Percentiles rank a stretch among this genome's conserved stretches.
phyloP scores from a whole-genome alignment of 2,113 vertebrate genomes.

The Nycticorax nycticorax region DNA sequence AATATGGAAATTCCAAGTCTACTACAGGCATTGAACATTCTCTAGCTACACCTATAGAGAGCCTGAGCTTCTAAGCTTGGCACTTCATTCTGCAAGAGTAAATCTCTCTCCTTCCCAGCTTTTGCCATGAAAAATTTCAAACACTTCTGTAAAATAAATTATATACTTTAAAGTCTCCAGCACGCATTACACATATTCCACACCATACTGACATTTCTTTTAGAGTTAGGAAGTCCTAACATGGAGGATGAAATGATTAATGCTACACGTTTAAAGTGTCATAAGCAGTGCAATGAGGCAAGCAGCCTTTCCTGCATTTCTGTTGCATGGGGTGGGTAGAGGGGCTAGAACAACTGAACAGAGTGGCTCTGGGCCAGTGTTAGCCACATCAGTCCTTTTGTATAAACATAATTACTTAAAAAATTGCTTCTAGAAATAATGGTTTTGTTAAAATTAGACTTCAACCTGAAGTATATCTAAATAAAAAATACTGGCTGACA shows the following conservation, averaged over 20 bases:
- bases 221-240: constrained; percentile 20
- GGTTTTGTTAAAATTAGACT: constrained; percentile 2
- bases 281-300: background rate
- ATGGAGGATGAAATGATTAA: background rate
- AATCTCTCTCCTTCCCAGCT: background rate
- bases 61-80: background rate
- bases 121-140: background rate
- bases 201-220: background rate
- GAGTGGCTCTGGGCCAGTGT: background rate
- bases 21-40: background rate
- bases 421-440: background rate
- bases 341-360: background rate
- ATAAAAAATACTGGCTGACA: constrained; percentile 37
- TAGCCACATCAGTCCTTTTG: background rate
- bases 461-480: constrained; percentile 28
- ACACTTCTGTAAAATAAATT: background rate
- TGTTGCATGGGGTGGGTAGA: background rate
- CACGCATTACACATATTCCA: background rate
- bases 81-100: background rate
- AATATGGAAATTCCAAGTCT: background rate
- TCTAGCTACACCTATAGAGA: background rate
- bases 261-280: background rate
- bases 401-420: background rate
- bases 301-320: background rate
- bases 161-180: background rate